phyloP scores from a whole-genome alignment of 2,888 invertebrate genomes.

The Steinernema carpocapsae region DNA sequence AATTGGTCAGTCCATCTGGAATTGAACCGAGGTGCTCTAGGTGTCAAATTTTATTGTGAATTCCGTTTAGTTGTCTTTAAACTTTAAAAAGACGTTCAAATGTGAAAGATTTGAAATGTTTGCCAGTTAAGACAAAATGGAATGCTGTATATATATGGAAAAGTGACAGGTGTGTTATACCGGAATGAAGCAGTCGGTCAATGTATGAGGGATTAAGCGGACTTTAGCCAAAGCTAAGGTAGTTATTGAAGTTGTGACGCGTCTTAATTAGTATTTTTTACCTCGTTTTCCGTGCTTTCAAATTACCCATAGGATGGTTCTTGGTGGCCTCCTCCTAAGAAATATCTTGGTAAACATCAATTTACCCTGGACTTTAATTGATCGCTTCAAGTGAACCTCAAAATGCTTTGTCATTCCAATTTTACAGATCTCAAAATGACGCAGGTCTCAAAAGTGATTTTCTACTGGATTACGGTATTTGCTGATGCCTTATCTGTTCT shows the following conservation, averaged over 20 bases:
- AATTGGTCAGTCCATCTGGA: too few species aligned
- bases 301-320: too few species aligned
- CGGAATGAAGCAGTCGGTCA: not conserved
- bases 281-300: not conserved
- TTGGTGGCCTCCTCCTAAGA: too few species aligned
- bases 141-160: not conserved
- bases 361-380: too few species aligned
- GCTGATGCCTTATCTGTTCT: not conserved
- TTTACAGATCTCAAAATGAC: not conserved
- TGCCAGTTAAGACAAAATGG: not conserved
- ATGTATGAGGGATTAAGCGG: not conserved
- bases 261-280: not conserved
- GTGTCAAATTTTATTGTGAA: too few species aligned
- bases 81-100: not conserved
- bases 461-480: constrained; percentile 10
- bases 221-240: not conserved
- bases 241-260: too few species aligned
- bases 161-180: not conserved
- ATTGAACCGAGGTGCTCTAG: too few species aligned
- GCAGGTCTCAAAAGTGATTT: not conserved
- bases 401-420: too few species aligned
- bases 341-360: too few species aligned
- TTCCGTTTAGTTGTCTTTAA: not conserved
- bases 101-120: not conserved
- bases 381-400: too few species aligned